A percentile compares a stretch with the other conserved stretches of the same genome.
phyloP scores from a whole-genome alignment of 2,113 vertebrate species.

The Polyodon spathula region DNA sequence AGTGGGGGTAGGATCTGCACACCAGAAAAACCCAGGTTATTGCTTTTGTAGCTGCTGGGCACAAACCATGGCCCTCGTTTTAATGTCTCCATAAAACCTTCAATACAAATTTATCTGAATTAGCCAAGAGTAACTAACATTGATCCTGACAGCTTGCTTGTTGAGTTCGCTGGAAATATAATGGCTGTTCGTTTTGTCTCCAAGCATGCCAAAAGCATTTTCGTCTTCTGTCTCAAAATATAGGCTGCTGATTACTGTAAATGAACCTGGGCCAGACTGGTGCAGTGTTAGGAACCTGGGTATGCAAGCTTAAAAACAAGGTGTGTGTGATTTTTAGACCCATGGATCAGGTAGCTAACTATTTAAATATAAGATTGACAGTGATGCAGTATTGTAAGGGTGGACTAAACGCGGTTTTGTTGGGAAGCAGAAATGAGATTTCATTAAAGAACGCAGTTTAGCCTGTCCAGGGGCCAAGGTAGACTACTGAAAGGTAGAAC shows the following conservation, averaged over 20 bases:
- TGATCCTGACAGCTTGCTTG: conserved; percentile 3
- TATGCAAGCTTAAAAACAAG: no score
- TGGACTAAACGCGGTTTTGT: conserved; percentile 3
- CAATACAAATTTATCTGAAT: conserved; percentile 10
- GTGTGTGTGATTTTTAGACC: not conserved
- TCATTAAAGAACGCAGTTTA: conserved; percentile 13
- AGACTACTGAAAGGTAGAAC: conserved; percentile 2
- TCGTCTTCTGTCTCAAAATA: not conserved
- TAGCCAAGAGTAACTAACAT: conserved; percentile 6
- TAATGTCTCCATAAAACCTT: conserved; percentile 9
- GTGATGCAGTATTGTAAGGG: conserved; percentile 7
- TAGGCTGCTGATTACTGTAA: not conserved
- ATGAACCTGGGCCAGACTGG: not conserved
- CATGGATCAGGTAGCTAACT: not conserved
- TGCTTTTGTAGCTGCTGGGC: not conserved
- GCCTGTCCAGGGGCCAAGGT: not conserved
- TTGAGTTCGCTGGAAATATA: conserved; percentile 17
- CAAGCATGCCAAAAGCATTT: not conserved
- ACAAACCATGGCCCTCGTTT: conserved; percentile 1
- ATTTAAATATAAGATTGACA: not conserved
- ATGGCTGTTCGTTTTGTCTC: conserved; percentile 5
- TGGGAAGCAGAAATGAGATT: conserved; percentile 13
- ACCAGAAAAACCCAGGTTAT: conserved; percentile 1
- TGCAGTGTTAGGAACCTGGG: not conserved
- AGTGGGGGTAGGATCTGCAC: not conserved